These are phyloP conservation scores for Chloropsis cyanopogon DNA, from an alignment of 2,113 vertebrate genomes.

Conservation along the genomic window DNA sequence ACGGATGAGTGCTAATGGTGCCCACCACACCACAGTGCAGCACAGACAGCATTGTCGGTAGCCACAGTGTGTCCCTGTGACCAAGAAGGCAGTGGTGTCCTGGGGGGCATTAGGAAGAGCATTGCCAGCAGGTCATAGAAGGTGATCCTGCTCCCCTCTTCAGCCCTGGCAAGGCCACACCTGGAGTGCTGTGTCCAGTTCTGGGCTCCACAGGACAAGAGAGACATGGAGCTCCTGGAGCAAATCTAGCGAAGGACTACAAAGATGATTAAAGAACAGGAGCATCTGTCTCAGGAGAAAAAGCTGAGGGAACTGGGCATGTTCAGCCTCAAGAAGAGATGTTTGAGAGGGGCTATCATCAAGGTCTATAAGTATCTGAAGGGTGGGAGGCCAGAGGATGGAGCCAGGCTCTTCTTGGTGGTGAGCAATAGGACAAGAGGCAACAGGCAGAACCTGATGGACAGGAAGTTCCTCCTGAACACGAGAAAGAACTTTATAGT, in stretches of 20 bases:
- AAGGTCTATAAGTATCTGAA: not conserved
- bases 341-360: not conserved
- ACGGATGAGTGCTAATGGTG: not conserved
- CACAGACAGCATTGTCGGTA: not conserved
- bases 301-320: not conserved
- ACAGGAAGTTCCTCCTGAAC: not conserved
- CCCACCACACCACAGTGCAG: not conserved
- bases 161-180: not conserved
- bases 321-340: not conserved
- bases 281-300: not conserved
- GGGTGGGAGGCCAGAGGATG: not conserved
- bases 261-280: not conserved
- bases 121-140: rapidly evolving
- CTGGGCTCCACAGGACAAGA: not conserved
- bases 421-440: not conserved
- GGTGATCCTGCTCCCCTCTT: not conserved
- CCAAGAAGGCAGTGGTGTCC: not conserved
- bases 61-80: not conserved
- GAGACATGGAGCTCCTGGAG: not conserved
- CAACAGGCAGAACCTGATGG: not conserved
- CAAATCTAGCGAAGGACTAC: not conserved
- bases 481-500: not conserved
- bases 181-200: too few relatives aligned
- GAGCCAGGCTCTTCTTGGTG: too few relatives aligned
- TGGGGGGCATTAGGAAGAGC: not conserved